Evolutionary conservation across 2,888 invertebrate genomes (phyloP), one percentile per base, ranked within the genome.

Genomic region (Synanthedon andrenaeformis): DNA sequence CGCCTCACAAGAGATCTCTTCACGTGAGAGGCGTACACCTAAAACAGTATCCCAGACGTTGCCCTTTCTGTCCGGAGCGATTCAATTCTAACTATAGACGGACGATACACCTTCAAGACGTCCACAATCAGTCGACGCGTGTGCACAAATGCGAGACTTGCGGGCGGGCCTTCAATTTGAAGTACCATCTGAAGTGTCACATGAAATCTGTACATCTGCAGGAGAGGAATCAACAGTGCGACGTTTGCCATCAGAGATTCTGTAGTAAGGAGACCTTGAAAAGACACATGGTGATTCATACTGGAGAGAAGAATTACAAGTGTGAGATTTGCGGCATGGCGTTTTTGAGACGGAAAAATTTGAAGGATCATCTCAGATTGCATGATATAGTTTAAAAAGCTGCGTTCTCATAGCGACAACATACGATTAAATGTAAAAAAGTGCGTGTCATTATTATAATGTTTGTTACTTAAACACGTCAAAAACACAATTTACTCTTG

Each of bases 201-300:
- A 77, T 75, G 0, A 69, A 80, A 0, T 87, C 85, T 0, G 88
- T 79, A 49, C 90, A 82, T 66, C 66, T 78, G 35, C 89, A 78
- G 65, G 89, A 79, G 64, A 78, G 80, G 68, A 89, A 83, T 45
- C 89, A 88, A 56, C 84, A 88, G 58, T 90, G 90, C 52, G 85
- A 87, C 54, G 73, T 89, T 1, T 90, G 90, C 54, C 74, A 79
- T 3, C 88, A 88, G 52, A 78, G 88, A 59, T 90, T 89, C 60
- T 88, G 84, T 57, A 87, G 88, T 35, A 89, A 89, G 60, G 89
- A 89, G 55, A 89, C 89, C 8, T 65, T 90, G 59, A 89, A 89
- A 55, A 70, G 89, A 1, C 90, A 90, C 56, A 88, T 89, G 87
- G 84, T 89, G 4, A 89, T 88, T 48, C 90, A 90, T 57, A 89